A percentile compares a stretch with the other conserved stretches of the same genome.
phyloP scores from a whole-genome alignment of 1,140 invertebrate species.

The Metopolophium dirhodum region DNA sequence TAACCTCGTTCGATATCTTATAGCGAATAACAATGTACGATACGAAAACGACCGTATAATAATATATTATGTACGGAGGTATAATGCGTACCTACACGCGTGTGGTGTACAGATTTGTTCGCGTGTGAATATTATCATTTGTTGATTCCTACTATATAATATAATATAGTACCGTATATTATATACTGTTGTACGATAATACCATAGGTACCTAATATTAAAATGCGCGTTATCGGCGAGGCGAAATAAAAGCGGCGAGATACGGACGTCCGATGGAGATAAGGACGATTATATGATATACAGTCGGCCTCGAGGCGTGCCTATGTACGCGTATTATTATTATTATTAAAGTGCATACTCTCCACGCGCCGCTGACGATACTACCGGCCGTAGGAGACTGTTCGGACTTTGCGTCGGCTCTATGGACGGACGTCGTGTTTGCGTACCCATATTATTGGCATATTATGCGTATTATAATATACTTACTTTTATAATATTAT shows the following conservation, averaged over 20 bases:
- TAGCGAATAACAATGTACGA: too few relatives aligned
- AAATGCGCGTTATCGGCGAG: neutral
- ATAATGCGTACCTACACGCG: too few relatives aligned
- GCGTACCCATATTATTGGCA: too few relatives aligned
- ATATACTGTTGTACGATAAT: neutral
- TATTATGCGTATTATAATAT: neutral
- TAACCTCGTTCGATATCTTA: too few relatives aligned
- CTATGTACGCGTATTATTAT: neutral
- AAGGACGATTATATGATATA: neutral
- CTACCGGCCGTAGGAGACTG: neutral
- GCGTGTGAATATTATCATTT: neutral
- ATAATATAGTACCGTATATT: too few relatives aligned
- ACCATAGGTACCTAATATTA: neutral
- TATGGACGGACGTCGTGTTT: neutral
- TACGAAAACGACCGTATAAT: neutral
- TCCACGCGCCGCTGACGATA: neutral
- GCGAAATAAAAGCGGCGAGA: neutral
- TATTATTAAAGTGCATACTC: neutral
- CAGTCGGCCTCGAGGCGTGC: too few relatives aligned
- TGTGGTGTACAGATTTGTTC: neutral
- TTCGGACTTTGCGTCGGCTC: neutral
- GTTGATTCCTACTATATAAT: neutral
- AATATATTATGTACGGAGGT: neutral
- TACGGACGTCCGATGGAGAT: neutral
- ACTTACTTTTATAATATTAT: neutral